phyloP scores from a whole-genome alignment of 2,888 invertebrate genomes.

The Ophion costatus region DNA sequence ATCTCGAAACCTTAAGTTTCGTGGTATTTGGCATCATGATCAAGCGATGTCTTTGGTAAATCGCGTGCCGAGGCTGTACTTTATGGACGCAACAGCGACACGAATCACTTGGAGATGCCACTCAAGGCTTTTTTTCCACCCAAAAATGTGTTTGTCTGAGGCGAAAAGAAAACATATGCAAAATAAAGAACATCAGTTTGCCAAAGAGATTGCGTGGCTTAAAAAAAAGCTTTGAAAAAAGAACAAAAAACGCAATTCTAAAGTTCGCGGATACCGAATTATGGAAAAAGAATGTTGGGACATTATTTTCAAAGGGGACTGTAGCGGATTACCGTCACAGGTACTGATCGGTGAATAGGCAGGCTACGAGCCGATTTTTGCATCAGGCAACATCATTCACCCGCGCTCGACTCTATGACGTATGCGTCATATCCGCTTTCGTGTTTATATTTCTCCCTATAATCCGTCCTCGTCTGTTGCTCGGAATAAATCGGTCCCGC shows the following conservation, averaged over 20 bases:
- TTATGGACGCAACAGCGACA: too few relatives aligned
- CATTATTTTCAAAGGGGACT: conserved; percentile 38
- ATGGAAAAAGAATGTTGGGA: background rate
- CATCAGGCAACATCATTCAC: conserved; percentile 8
- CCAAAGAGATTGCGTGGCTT: background rate
- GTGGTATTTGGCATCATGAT: background rate
- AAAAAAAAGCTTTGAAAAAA: background rate
- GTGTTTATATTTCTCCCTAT: background rate
- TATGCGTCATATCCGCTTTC: conserved; percentile 2
- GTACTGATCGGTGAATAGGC: conserved; percentile 1
- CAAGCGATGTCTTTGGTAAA: too few relatives aligned
- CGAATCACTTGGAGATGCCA: too few relatives aligned
- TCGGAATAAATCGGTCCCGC: conserved; percentile 7
- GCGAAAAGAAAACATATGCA: background rate
- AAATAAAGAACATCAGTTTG: background rate
- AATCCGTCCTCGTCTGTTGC: background rate
- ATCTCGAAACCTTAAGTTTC: background rate
- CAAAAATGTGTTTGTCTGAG: too few relatives aligned
- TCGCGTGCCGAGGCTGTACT: too few relatives aligned
- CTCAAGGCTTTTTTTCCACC: too few relatives aligned
- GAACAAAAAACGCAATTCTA: background rate
- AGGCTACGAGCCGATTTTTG: conserved; percentile 25
- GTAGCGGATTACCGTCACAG: conserved; percentile 5
- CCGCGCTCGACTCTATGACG: background rate
- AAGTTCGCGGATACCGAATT: background rate